Evolutionary conservation across 2,797 vertebrate genomes (phyloP).

Genomic region (Micrastur ruficollis): DNA sequence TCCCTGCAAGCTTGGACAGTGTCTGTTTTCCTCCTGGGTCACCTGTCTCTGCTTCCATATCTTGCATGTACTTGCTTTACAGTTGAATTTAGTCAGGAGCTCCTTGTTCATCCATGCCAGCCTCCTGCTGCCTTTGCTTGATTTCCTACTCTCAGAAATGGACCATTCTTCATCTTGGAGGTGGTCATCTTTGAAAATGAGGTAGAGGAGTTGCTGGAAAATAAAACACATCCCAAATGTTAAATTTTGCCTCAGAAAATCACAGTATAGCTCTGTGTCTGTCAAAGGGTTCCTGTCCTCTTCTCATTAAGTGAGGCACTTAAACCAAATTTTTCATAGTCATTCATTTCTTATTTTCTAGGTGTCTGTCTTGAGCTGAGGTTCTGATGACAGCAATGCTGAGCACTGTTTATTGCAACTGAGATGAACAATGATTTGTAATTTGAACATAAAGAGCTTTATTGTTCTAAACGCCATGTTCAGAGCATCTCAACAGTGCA

Average conservation of each 20-base stretch:
- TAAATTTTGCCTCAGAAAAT: conserved; percentile 16
- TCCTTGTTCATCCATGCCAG: not conserved
- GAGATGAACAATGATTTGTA: not conserved
- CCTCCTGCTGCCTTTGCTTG: not conserved
- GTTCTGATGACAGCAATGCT: not conserved
- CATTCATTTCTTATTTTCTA: not conserved
- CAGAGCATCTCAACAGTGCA: not conserved
- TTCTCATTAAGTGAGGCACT: not conserved
- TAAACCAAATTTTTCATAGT: not conserved
- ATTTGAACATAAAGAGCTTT: not conserved
- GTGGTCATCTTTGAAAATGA: not conserved
- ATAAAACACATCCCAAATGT: not conserved
- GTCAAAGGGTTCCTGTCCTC: not conserved
- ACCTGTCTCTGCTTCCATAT: not conserved
- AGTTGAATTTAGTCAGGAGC: not conserved
- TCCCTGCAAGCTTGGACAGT: not conserved
- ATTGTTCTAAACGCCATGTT: not conserved
- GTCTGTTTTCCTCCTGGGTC: not conserved
- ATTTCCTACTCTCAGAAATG: not conserved
- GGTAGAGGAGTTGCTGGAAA: not conserved
- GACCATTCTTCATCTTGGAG: not conserved
- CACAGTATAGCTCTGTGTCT: not conserved
- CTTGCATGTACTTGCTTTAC: not conserved
- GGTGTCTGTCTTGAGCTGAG: not conserved
- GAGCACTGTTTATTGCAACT: not conserved